Conservation (phyloP, 2,113 vertebrate species). For the Cyprinodon tularosa region DNA sequence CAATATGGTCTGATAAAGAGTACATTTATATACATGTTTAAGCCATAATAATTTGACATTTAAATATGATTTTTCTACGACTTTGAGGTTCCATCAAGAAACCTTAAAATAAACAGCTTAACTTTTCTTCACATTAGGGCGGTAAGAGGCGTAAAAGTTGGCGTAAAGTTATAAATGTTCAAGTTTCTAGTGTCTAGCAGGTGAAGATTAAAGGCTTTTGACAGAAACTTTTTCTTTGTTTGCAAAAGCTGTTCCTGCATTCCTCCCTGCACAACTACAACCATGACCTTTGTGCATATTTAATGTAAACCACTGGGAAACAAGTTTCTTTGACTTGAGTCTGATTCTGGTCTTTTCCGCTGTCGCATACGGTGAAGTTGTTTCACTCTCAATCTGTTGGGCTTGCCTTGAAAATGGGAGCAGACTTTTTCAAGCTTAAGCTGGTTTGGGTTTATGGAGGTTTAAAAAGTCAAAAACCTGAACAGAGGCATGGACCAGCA, state of each 20-base stretch:
- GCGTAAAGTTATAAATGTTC: too few species aligned
- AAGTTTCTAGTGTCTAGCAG: too few species aligned
- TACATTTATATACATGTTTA: too few species aligned
- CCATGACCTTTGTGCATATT: neutral
- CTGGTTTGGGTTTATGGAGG: neutral
- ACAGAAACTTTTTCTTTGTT: neutral
- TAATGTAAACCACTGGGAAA: neutral
- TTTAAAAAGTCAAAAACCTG: neutral
- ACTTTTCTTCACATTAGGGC: too few species aligned
- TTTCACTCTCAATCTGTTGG: neutral
- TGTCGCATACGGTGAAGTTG: conserved; percentile 2
- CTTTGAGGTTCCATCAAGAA: too few species aligned
- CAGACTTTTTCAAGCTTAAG: neutral
- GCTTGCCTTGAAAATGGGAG: neutral
- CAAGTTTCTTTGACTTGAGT: neutral
- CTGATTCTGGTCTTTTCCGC: conserved; percentile 50
- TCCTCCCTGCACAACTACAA: conserved; percentile 7
- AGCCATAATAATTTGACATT: too few species aligned
- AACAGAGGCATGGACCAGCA: conserved; percentile 43
- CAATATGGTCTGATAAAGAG: too few species aligned
- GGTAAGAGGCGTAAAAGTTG: too few species aligned
- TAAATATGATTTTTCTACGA: too few species aligned
- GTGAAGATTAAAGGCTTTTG: neutral
- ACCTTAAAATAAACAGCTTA: too few species aligned
- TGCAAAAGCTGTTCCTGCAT: conserved; percentile 37